Percentiles rank a stretch among this genome's conserved stretches.
Evolutionary conservation across 2,113 vertebrate genomes (phyloP).

Genomic region (Pomatostomus ruficeps): DNA sequence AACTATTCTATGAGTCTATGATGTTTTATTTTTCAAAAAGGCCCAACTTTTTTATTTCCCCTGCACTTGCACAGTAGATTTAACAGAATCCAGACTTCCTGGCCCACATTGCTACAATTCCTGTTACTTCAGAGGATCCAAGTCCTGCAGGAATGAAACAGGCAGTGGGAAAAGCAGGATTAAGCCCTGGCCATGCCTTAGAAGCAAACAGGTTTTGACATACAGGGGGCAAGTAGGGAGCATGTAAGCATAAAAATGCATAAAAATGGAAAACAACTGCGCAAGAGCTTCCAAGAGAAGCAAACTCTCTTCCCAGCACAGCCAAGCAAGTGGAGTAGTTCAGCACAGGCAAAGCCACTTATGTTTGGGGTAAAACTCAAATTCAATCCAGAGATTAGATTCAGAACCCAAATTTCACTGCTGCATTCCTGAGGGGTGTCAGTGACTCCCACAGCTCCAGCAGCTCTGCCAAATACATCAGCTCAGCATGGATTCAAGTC

Average conservation of each 20-base stretch:
- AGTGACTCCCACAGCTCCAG: background rate
- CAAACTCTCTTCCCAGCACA: background rate
- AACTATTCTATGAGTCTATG: background rate
- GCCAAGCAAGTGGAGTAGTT: background rate
- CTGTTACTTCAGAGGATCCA: background rate
- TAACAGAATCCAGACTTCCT: background rate
- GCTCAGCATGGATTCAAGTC: background rate
- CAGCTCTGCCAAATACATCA: background rate
- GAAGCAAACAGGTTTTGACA: background rate
- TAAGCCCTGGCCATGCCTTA: background rate
- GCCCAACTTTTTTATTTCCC: too few species aligned
- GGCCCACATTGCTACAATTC: background rate
- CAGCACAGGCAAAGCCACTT: background rate
- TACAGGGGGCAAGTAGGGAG: background rate
- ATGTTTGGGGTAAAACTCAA: background rate
- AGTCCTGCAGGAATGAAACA: background rate
- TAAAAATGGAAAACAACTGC: background rate
- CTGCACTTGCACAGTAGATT: background rate
- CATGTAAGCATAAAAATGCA: background rate
- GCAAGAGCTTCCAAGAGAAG: background rate
- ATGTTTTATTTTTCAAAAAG: too few species aligned
- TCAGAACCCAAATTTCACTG: background rate
- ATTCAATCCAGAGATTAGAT: background rate
- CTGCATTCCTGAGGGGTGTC: background rate
- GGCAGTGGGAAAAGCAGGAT: background rate